Conservation (phyloP, 2,113 vertebrate species). For the Myrmecophaga tridactyla region DNA sequence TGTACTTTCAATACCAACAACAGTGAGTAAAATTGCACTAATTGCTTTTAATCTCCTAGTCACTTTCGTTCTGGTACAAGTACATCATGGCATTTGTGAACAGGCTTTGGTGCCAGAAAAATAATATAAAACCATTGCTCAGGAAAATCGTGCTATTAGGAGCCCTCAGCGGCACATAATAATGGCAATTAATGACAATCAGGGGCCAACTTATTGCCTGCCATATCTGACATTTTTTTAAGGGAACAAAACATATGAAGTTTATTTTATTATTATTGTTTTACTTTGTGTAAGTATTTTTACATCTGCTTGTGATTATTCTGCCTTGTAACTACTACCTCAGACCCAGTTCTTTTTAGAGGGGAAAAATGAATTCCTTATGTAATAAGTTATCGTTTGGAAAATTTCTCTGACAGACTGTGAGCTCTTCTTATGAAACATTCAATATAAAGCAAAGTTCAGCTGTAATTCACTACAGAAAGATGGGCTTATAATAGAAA, state of each 20-base stretch:
- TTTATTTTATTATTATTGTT: slow-evolving; percentile 67
- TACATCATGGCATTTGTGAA: slow-evolving; percentile 46
- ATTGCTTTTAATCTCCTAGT: slow-evolving; percentile 68
- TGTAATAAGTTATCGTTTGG: slow-evolving; percentile 76
- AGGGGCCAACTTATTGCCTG: slow-evolving; percentile 19
- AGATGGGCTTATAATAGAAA: slow-evolving; percentile 30
- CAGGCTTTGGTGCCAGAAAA: slow-evolving; percentile 65
- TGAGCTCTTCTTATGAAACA: slow-evolving; percentile 71
- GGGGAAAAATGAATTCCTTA: slow-evolving; percentile 73
- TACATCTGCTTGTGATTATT: slow-evolving; percentile 77
- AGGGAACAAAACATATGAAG: slow-evolving; percentile 61
- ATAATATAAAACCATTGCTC: slow-evolving; percentile 56
- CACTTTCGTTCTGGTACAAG: slow-evolving; percentile 59
- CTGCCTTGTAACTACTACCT: slow-evolving; percentile 72
- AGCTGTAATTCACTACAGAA: slow-evolving; percentile 64
- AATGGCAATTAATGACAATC: slow-evolving; percentile 62
- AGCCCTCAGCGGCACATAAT: slow-evolving; percentile 35
- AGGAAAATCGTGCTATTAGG: slow-evolving; percentile 32
- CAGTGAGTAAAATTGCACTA: slow-evolving; percentile 61
- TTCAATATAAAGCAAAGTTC: slow-evolving; percentile 7
- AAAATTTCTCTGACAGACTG: slow-evolving; percentile 70
- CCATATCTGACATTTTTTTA: slow-evolving; percentile 50
- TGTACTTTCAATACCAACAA: slow-evolving; percentile 54
- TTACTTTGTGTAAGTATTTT: slow-evolving; percentile 63
- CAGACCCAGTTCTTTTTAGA: slow-evolving; percentile 63